Evolutionary conservation across 2,797 vertebrate genomes (phyloP), one percentile per base, ranked within the genome.

Genomic region (Syngnathus acus): DNA sequence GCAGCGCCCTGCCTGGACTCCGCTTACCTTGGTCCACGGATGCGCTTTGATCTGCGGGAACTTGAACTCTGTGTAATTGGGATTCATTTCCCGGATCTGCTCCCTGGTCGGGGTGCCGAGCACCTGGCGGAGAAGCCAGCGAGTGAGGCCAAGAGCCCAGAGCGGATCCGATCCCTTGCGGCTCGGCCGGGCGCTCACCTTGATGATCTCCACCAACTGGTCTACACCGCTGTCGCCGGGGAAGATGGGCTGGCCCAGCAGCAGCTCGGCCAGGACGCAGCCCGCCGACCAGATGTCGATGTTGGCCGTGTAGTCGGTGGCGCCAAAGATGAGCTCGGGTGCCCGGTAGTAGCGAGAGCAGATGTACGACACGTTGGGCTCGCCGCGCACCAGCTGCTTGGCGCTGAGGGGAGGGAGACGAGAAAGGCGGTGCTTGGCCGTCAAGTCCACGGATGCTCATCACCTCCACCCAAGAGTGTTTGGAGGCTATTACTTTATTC

Each of bases 21-120:
- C 26, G 26, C 43, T 9, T 77, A 94, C 95, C 93, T 96, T 96
- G 82, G 94, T 93, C 95, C 95, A 97, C 66, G 95, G 95, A 75
- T 97, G 95, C 79, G 95, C 95, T 93, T 97, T 97, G 83, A 97
- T 97, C 90, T 97, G 95, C 71, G 95, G 95, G 76, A 97, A 97
- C 84, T 97, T 97, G 87, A 97, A 97, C 87, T 97, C 95, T 74
- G 95, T 97, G 80, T 97, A 97, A 84, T 97, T 97, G 17, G 95
- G 95, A 86, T 97, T 97, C 95, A 97, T 97, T 86, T 97, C 95
- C 73, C 95, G 87, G 76, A 97, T 97, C 87, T 97, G 95, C 89
- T 96, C 95, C 90, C 95, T 90, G 39, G 95, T 97, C 39, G 95
- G 95, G 54, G 95, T 97, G 78, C 95, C 95, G 83, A 97, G 85